Conservation (phyloP, 1,140 invertebrate species). For the Aphaenogaster ashmeadi region DNA sequence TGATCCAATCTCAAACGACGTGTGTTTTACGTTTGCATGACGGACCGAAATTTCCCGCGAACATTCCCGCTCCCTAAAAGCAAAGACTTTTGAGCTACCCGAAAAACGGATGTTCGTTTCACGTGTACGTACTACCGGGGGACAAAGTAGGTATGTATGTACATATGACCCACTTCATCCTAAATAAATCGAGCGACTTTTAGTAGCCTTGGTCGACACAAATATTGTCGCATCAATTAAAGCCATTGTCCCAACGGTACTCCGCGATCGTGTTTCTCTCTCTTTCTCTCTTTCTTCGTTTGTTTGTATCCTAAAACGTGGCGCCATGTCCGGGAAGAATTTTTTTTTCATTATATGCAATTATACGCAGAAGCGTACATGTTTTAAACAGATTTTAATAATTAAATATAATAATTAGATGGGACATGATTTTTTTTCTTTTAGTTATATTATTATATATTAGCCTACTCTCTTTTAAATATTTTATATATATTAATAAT, state of each 20-base stretch:
- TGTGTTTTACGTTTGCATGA: background rate
- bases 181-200: conserved; percentile 83
- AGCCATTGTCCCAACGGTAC: conserved; percentile 60
- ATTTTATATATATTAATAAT: background rate
- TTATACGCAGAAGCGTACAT: background rate
- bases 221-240: conserved; percentile 86
- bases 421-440: background rate
- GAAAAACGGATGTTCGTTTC: conserved; percentile 69
- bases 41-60: conserved; percentile 17
- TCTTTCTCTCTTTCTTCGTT: conserved; percentile 23
- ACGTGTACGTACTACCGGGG: conserved; percentile 59
- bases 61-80: conserved; percentile 11
- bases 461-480: background rate
- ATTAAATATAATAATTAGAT: background rate
- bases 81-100: conserved; percentile 18
- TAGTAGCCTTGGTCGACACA: conserved; percentile 74
- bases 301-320: conserved; percentile 38
- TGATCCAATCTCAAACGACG: background rate
- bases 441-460: background rate
- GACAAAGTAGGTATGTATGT: conserved; percentile 71
- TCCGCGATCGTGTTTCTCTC: conserved; percentile 8
- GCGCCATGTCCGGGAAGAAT: conserved; percentile 40
- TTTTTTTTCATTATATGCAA: background rate
- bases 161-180: conserved; percentile 72
- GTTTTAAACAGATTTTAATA: background rate